A percentile compares a stretch with the other conserved stretches of the same genome.
These are phyloP conservation scores for Folsomia manolachei DNA, from an alignment of 2,888 invertebrate species.

Conservation along the genomic window DNA sequence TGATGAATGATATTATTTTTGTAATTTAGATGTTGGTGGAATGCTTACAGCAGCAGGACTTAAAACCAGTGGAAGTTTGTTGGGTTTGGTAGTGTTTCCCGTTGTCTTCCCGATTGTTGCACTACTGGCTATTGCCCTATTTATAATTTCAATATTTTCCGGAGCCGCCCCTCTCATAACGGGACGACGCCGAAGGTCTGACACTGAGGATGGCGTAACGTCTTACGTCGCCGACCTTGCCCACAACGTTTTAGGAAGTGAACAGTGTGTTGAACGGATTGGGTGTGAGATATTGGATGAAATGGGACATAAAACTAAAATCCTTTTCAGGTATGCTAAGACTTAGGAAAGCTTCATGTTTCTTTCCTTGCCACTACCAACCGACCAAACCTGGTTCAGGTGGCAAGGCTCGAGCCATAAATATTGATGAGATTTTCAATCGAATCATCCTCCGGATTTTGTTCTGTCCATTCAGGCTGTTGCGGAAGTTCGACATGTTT, in stretches of 20 bases:
- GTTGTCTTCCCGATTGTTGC: slow-evolving; percentile 37
- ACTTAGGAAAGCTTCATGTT: too few relatives aligned
- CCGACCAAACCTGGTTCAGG: too few relatives aligned
- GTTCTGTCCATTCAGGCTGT: neutral
- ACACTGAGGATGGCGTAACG: slow-evolving; percentile 17
- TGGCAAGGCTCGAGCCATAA: too few relatives aligned
- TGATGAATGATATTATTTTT: too few relatives aligned
- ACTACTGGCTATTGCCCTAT: slow-evolving; percentile 30
- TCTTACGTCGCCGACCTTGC: slow-evolving; percentile 13
- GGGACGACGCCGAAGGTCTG: slow-evolving; percentile 26
- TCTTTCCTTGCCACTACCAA: too few relatives aligned
- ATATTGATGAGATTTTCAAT: neutral
- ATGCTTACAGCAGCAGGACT: slow-evolving; percentile 31
- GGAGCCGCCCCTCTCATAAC: slow-evolving; percentile 27
- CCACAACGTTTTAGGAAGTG: slow-evolving; percentile 21
- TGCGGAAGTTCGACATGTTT: neutral
- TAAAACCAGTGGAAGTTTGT: slow-evolving; percentile 34
- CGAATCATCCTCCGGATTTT: neutral
- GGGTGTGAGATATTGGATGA: slow-evolving; percentile 28
- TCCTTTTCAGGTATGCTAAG: neutral
- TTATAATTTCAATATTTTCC: slow-evolving; percentile 35
- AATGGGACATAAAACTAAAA: slow-evolving; percentile 17
- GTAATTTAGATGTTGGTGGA: slow-evolving; percentile 36
- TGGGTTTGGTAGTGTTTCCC: slow-evolving; percentile 36
- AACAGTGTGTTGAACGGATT: slow-evolving; percentile 31